Percentiles rank a stretch among this genome's conserved stretches.
These are phyloP conservation scores for Halocaridina rubra DNA, from an alignment of 2,888 invertebrate genomes.

Conservation along the genomic window DNA sequence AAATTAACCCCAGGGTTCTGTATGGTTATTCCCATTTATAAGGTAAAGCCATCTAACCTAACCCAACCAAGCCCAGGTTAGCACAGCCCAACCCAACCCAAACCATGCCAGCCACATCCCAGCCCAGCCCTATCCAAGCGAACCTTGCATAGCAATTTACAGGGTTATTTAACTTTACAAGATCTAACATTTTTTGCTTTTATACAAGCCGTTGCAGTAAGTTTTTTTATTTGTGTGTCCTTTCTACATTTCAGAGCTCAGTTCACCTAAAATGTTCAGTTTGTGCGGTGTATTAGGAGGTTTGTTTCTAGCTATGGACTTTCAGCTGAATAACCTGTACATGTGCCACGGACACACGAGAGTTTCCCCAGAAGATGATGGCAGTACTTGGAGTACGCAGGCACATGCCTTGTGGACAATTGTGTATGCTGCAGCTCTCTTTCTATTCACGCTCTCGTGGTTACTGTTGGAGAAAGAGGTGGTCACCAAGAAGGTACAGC, in stretches of 20 bases:
- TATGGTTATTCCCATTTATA: too few species aligned
- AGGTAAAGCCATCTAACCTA: too few species aligned
- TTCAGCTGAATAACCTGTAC: slow-evolving; percentile 55
- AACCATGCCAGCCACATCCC: too few species aligned
- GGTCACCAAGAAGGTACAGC: slow-evolving; percentile 36
- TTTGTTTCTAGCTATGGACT: slow-evolving; percentile 55
- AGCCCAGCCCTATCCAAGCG: too few species aligned
- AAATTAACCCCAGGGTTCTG: too few species aligned
- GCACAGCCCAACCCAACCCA: too few species aligned
- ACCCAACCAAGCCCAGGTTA: too few species aligned
- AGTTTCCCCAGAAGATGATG: slow-evolving; percentile 10
- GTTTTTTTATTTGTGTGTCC: too few species aligned
- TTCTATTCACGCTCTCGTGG: slow-evolving; percentile 50
- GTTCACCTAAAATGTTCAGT: slow-evolving; percentile 49
- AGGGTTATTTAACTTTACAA: too few species aligned
- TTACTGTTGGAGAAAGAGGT: slow-evolving; percentile 50
- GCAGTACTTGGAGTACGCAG: slow-evolving; percentile 38
- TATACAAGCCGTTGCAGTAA: too few species aligned
- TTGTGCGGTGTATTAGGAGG: slow-evolving; percentile 56
- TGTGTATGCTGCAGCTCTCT: slow-evolving; percentile 52
- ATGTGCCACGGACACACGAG: slow-evolving; percentile 37
- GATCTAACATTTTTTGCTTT: too few species aligned
- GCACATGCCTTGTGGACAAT: slow-evolving; percentile 61
- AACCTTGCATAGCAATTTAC: too few species aligned
- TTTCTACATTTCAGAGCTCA: slow-evolving; percentile 32